These are phyloP conservation scores for Conomelus anceps DNA, from an alignment of 2,888 invertebrate species.

Conservation along the genomic window DNA sequence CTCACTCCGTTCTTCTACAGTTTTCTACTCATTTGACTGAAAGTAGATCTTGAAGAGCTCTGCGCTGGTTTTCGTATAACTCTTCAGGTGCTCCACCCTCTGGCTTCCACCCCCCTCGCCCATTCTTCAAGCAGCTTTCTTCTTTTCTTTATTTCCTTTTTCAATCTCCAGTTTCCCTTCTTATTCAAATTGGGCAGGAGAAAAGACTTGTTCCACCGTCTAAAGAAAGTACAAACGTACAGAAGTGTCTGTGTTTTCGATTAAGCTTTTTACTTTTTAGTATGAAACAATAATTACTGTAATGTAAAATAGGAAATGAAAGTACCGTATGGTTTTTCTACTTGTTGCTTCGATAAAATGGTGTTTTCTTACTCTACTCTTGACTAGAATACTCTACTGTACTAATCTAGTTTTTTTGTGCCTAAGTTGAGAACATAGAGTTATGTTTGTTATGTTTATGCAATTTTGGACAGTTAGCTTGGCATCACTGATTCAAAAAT, in stretches of 20 bases:
- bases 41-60: neutral
- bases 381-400: too few species aligned
- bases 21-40: neutral
- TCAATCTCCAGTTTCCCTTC: constrained; percentile 18
- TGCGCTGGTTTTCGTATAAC: neutral
- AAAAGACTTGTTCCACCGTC: neutral
- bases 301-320: too few species aligned
- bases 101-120: neutral
- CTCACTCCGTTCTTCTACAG: neutral
- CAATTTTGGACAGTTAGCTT: too few species aligned
- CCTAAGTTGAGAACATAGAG: too few species aligned
- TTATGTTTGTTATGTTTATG: too few species aligned
- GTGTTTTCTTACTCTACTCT: too few species aligned
- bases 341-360: too few species aligned
- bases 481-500: too few species aligned
- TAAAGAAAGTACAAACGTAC: neutral
- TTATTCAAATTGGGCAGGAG: constrained; percentile 5
- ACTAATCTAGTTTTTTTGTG: too few species aligned
- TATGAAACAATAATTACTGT: too few species aligned
- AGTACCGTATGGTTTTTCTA: too few species aligned
- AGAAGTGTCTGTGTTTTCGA: neutral
- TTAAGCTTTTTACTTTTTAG: too few species aligned
- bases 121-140: constrained; percentile 7
- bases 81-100: neutral
- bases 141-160: constrained; percentile 18